Evolutionary conservation across 2,888 invertebrate genomes (phyloP).

Genomic region (Chrysomela aeneicollis): DNA sequence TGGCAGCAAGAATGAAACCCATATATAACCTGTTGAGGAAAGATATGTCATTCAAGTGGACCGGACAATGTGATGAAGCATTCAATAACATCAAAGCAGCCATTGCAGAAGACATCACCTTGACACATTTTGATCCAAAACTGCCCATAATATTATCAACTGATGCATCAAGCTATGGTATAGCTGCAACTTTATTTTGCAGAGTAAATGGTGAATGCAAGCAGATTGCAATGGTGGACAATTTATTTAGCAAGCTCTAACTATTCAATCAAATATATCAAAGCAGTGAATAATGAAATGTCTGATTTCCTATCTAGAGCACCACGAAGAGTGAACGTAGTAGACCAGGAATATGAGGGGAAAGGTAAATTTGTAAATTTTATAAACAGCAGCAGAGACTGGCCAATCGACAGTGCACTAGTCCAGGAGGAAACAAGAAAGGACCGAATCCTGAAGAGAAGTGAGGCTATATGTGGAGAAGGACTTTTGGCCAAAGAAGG

Average conservation of each 20-base stretch:
- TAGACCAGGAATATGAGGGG: no score
- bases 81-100: slow-evolving; percentile 31
- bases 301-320: no score
- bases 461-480: no score
- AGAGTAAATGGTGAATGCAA: slow-evolving; percentile 23
- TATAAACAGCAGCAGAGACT: no score
- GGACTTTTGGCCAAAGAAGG: no score
- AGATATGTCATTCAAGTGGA: slow-evolving; percentile 32
- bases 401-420: no score
- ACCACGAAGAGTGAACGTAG: no score
- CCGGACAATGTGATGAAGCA: slow-evolving; percentile 29
- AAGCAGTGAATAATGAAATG: slow-evolving; percentile 6
- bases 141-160: slow-evolving; percentile 32
- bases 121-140: slow-evolving; percentile 37
- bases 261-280: slow-evolving; percentile 10
- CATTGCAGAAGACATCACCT: slow-evolving; percentile 31
- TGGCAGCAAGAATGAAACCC: slow-evolving; percentile 27
- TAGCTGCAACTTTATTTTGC: no score
- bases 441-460: no score
- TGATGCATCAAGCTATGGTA: slow-evolving; percentile 26
- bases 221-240: slow-evolving; percentile 30
- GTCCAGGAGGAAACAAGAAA: no score
- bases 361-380: no score
- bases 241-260: slow-evolving; percentile 6
- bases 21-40: slow-evolving; percentile 33